Evolutionary conservation across 2,888 invertebrate genomes (phyloP).

Genomic region (Ichneumoninae sp.): DNA sequence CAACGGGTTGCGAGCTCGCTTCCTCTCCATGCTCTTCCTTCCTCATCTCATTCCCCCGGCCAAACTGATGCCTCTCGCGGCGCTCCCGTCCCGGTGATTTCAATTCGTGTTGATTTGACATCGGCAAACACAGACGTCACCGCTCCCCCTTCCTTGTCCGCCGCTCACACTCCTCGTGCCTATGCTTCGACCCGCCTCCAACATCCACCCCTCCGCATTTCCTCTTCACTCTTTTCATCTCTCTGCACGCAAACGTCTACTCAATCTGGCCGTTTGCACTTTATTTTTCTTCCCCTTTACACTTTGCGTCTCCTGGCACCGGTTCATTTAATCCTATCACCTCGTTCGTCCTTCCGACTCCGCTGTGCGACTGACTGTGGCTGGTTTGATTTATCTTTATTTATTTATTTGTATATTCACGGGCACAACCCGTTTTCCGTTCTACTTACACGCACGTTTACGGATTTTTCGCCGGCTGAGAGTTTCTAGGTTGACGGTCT

Average conservation of each 20-base stretch:
- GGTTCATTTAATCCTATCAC: constrained; percentile 80
- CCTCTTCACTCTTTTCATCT: constrained; percentile 46
- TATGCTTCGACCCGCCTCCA: constrained; percentile 19
- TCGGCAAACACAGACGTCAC: constrained; percentile 78
- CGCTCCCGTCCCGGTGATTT: constrained; percentile 76
- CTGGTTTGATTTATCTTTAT: not conserved
- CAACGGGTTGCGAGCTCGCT: not conserved
- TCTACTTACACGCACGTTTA: constrained; percentile 75
- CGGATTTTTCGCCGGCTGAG: constrained; percentile 75
- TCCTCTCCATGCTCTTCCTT: constrained; percentile 21
- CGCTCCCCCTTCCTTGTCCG: constrained; percentile 25
- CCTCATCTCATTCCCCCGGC: constrained; percentile 22
- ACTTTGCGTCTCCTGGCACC: constrained; percentile 70
- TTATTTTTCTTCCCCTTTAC: constrained; percentile 79
- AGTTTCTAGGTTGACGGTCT: constrained; percentile 50
- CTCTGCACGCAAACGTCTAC: constrained; percentile 30
- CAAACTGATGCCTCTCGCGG: constrained; percentile 36
- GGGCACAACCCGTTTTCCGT: constrained; percentile 73
- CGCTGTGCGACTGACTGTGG: constrained; percentile 3
- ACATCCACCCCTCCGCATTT: not conserved
- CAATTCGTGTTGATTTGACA: constrained; percentile 83
- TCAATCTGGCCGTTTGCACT: constrained; percentile 66
- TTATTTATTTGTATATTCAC: too few species aligned
- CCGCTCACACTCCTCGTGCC: constrained; percentile 27
- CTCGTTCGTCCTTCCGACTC: constrained; percentile 26